A percentile compares a stretch with the other conserved stretches of the same genome.
phyloP scores from a whole-genome alignment of 92 coral and sea anemone genomes.

The Paramuricea clavata region DNA sequence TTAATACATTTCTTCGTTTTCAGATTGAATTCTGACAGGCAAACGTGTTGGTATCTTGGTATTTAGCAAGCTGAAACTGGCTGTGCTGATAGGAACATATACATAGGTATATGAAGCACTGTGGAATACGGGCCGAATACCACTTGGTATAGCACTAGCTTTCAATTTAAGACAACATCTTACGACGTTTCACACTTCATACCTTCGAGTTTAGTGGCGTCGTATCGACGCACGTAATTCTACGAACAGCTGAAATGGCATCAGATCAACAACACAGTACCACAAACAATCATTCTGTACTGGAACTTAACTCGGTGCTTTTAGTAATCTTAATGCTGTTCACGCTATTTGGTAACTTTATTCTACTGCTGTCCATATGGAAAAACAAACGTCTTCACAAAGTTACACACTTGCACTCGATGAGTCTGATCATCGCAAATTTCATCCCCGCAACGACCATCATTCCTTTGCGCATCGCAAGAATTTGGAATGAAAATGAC shows the following conservation, averaged over 20 bases:
- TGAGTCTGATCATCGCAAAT: slow-evolving; percentile 30
- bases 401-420: slow-evolving; percentile 18
- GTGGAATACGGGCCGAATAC: too few relatives aligned
- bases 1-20: neutral
- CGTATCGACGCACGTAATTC: neutral
- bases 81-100: neutral
- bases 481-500: slow-evolving; percentile 35
- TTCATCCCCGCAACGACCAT: slow-evolving; percentile 38
- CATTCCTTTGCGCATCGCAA: slow-evolving; percentile 33
- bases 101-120: neutral
- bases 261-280: neutral
- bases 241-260: neutral
- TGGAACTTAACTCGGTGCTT: slow-evolving; percentile 12
- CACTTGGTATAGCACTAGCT: neutral
- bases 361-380: slow-evolving; percentile 39
- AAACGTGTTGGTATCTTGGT: neutral
- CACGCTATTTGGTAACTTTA: slow-evolving; percentile 28
- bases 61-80: neutral
- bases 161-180: neutral
- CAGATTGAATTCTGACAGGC: neutral
- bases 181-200: neutral
- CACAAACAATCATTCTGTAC: neutral
- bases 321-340: slow-evolving; percentile 29
- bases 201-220: too few relatives aligned
- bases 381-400: slow-evolving; percentile 32